Base-by-base conservation (phyloP, 2,888 invertebrate species). In the Acronicta aceris region DNA sequence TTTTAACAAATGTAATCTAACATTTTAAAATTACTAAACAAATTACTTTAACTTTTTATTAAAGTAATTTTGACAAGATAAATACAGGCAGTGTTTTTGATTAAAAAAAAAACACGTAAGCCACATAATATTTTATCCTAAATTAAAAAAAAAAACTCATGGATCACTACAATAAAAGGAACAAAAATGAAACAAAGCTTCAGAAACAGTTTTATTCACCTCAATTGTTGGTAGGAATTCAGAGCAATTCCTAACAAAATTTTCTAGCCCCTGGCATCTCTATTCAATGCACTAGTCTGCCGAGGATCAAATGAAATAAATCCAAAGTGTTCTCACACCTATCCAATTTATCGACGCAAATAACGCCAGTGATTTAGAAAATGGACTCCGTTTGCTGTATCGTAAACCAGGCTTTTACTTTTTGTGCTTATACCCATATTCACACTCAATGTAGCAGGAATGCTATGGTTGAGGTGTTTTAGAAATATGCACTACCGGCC, bases 351-450 rank as follows among this genome's bases (percentile, higher is more conserved):
- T 74, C 17, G 70, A 54, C 53, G 50, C 59, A 59, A 74, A 69
- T 73, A 73, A 67, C 55, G 40, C 36, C 12, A 30, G 69, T 72
- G 68, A 72, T 70, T 70, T 67, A 66, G 61, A 67, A 70, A 70
- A 70, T 51, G 50, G 57, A 61, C 53, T 61, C 61, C 12, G 50
- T 54, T 57, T 45, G 50, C 43, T 43, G 53, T 43, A 60, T 59
- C 60, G 59, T 65, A 51, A 66, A 66, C 55, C 17, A 53, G 45
- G 21, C 40, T 53, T 59, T 57, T 61, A 57, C 49, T 60, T 72
- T 72, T 61, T 51, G 42, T 33, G 16, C 50, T 10, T 59, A 43
- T 69, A 51, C 42, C 58, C 38, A 64, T 55, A 52, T 59, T 65
- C 15, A 55, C 59, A 65, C 55, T 41, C 40, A 52, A 65, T 65